Percentiles rank a stretch among this genome's conserved stretches.
Evolutionary conservation across 2,113 vertebrate species (phyloP).

Genomic region (Ammodramus savannarum): DNA sequence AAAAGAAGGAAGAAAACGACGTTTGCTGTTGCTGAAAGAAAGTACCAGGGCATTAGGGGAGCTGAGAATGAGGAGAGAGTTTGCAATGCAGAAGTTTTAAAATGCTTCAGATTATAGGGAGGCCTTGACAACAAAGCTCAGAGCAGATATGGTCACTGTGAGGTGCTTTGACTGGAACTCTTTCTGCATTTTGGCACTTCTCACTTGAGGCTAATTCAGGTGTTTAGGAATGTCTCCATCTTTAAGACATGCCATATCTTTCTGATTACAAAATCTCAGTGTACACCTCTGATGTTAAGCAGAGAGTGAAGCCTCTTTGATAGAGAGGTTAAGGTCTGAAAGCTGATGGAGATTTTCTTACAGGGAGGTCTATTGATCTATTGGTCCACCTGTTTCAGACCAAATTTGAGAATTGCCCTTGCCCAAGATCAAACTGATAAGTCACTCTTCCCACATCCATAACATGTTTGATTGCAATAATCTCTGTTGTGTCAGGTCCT

Average conservation of each 20-base stretch:
- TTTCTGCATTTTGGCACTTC: background rate
- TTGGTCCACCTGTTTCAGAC: background rate
- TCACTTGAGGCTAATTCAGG: background rate
- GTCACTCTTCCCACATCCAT: background rate
- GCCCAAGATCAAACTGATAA: background rate
- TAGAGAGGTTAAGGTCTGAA: background rate
- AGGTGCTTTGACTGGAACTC: background rate
- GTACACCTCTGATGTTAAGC: background rate
- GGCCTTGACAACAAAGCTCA: background rate
- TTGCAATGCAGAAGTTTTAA: background rate
- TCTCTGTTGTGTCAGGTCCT: rapidly evolving
- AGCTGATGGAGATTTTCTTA: background rate
- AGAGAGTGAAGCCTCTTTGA: background rate
- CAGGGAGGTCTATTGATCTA: background rate
- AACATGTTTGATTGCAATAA: background rate
- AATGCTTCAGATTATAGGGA: background rate
- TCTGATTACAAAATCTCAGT: background rate
- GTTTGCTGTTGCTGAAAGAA: background rate
- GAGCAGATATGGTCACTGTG: background rate
- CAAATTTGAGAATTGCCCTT: background rate
- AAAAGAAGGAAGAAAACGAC: background rate
- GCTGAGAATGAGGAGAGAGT: background rate
- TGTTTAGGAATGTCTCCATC: background rate
- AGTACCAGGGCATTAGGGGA: background rate
- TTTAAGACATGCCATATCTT: background rate